Conservation (phyloP, 1,140 invertebrate genomes). For the Neotoxoptera formosana region DNA sequence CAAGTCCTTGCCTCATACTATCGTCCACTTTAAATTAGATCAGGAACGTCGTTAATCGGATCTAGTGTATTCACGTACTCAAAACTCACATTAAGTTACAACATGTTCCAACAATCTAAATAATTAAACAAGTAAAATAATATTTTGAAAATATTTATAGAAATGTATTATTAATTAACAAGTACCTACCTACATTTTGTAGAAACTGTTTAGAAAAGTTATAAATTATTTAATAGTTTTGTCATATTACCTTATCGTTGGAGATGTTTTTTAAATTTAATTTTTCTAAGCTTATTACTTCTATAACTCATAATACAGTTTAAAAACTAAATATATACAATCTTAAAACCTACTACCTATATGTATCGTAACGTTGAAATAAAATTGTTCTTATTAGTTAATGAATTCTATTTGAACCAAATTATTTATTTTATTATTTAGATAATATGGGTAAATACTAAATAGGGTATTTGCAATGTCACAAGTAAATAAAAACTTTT, state of each 20-base stretch:
- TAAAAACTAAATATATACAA: no score
- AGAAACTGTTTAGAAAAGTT: background rate
- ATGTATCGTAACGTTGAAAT: no score
- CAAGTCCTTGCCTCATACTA: background rate
- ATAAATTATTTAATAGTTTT: no score
- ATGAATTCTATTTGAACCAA: background rate
- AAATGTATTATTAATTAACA: background rate
- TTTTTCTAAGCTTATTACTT: no score
- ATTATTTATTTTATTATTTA: background rate
- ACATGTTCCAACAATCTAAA: background rate
- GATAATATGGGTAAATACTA: background rate
- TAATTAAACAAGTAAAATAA: background rate
- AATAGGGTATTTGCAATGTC: background rate
- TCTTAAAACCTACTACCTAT: no score
- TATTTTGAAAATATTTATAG: background rate
- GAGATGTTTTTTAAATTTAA: no score
- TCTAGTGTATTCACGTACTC: background rate
- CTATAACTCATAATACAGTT: no score
- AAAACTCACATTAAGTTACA: slow-evolving; percentile 12
- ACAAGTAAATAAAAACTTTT: background rate
- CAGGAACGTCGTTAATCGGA: slow-evolving; percentile 41
- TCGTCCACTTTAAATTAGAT: slow-evolving; percentile 47
- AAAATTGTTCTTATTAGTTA: no score
- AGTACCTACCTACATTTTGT: background rate
- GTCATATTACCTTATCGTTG: no score